A percentile compares a stretch with the other conserved stretches of the same genome.
phyloP scores from a whole-genome alignment of 2,888 invertebrate genomes.

The Xestia ashworthii region DNA sequence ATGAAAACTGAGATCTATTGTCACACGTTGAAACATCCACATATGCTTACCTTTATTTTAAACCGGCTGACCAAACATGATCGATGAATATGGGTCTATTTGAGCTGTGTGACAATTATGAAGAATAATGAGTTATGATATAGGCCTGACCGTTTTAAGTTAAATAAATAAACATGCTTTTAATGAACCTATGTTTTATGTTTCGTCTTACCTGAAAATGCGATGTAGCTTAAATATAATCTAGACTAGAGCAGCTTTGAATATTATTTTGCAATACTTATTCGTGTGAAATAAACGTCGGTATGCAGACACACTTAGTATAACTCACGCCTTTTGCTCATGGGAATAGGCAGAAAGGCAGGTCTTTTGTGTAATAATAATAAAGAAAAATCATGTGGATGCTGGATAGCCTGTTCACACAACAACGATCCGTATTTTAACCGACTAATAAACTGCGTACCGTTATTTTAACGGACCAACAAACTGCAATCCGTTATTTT shows the following conservation, averaged over 20 bases:
- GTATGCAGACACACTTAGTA: not conserved
- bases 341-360: not conserved
- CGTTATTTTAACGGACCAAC: no score
- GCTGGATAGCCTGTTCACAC: slow-evolving; percentile 18
- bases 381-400: slow-evolving; percentile 44
- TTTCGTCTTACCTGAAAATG: slow-evolving; percentile 10
- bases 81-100: slow-evolving; percentile 33
- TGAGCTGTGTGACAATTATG: slow-evolving; percentile 39
- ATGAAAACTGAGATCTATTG: slow-evolving; percentile 51
- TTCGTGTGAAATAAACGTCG: slow-evolving; percentile 7
- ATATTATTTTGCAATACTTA: slow-evolving; percentile 16
- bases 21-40: slow-evolving; percentile 56
- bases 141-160: not conserved
- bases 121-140: not conserved
- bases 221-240: slow-evolving; percentile 10
- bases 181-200: slow-evolving; percentile 7
- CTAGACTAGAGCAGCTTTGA: slow-evolving; percentile 49
- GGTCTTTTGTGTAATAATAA: not conserved
- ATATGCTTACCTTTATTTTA: slow-evolving; percentile 25
- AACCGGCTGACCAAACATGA: not conserved
- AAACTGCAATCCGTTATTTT: no score
- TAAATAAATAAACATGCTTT: not conserved
- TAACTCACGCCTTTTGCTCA: not conserved
- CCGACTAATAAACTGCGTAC: not conserved
- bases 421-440: not conserved